Evolutionary conservation across 2,888 invertebrate genomes (phyloP).

Genomic region (Apotomis capreana): DNA sequence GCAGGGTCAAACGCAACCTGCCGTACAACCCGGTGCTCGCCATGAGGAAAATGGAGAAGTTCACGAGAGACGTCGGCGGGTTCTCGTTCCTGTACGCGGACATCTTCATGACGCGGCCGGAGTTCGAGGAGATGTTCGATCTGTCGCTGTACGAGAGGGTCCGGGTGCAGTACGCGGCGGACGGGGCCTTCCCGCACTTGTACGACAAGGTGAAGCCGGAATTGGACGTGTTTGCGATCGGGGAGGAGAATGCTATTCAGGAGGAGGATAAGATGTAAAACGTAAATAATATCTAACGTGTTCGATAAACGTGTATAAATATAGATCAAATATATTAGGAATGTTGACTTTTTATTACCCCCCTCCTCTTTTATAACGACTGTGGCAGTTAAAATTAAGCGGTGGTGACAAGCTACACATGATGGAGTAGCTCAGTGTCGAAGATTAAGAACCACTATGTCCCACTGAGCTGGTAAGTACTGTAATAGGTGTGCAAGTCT

Average conservation of each 20-base stretch:
- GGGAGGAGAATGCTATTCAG: constrained; percentile 63
- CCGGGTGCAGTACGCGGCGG: constrained; percentile 83
- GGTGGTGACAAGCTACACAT: too few species aligned
- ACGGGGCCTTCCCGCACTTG: constrained; percentile 85
- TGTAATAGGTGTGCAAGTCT: too few species aligned
- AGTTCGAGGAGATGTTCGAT: constrained; percentile 88
- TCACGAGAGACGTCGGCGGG: constrained; percentile 86
- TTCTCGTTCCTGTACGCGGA: constrained; percentile 88
- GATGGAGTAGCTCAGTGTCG: too few species aligned
- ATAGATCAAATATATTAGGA: too few species aligned
- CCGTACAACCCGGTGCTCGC: constrained; percentile 85
- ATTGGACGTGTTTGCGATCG: constrained; percentile 85
- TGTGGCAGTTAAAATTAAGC: too few species aligned
- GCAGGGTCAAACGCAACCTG: constrained; percentile 83
- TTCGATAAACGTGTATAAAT: too few species aligned
- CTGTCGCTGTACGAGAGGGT: constrained; percentile 85
- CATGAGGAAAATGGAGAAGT: constrained; percentile 88
- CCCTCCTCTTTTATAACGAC: too few species aligned
- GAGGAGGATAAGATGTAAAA: constrained; percentile 27
- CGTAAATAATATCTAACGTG: too few species aligned
- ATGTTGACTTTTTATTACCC: too few species aligned
- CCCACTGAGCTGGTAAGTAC: too few species aligned
- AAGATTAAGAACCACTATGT: too few species aligned
- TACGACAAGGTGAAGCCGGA: constrained; percentile 87
- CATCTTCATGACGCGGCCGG: constrained; percentile 86